A percentile compares a stretch with the other conserved stretches of the same genome.
Conservation (phyloP, 64 coral and sea anemone species). For the Stichodactyla mertensii region DNA sequence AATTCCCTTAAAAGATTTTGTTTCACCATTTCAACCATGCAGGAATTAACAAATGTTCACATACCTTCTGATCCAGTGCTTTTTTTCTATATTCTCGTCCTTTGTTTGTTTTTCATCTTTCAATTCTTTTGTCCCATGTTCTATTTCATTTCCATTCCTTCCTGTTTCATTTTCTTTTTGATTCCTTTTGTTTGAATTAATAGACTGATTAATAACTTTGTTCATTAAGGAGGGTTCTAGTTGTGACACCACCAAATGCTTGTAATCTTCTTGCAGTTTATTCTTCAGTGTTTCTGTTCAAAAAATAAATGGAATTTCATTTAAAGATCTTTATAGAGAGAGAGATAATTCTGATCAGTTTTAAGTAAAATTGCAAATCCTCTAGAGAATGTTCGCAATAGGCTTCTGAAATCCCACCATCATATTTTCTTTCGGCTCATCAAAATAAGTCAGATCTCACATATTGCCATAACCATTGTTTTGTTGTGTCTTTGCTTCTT, state of each 20-base stretch:
- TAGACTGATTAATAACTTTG: neutral
- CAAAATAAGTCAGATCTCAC: too few species aligned
- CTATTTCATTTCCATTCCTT: neutral
- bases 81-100: neutral
- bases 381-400: too few species aligned
- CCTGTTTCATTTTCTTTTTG: neutral
- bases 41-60: neutral
- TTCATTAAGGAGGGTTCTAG: constrained; percentile 22
- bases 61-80: constrained; percentile 8
- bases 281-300: constrained; percentile 27
- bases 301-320: neutral
- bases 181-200: neutral
- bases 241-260: constrained; percentile 31
- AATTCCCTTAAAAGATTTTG: too few species aligned
- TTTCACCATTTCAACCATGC: too few species aligned
- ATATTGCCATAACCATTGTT: too few species aligned
- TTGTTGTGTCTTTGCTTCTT: too few species aligned
- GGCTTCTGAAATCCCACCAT: too few species aligned
- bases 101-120: neutral
- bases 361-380: too few species aligned
- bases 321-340: too few species aligned
- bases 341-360: neutral
- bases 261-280: constrained; percentile 9
- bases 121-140: neutral
- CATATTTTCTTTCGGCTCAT: too few species aligned